Evolutionary conservation across 2,797 vertebrate genomes (phyloP).

Genomic region (Smutsia temminckii): DNA sequence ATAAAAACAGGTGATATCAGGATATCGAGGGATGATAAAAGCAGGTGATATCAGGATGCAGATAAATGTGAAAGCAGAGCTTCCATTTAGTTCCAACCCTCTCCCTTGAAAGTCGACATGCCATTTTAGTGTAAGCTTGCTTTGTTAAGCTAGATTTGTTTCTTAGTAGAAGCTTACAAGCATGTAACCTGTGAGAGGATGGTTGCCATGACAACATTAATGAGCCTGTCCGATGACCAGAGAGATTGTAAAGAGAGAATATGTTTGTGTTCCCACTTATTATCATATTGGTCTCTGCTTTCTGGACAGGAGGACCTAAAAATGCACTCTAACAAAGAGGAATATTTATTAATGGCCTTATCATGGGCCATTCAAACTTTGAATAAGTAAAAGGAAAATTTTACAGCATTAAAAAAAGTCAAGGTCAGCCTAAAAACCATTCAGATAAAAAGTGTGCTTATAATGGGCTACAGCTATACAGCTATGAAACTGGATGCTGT

Average conservation of each 20-base stretch:
- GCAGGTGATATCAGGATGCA: neutral
- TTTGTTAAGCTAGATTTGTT: conserved; percentile 80
- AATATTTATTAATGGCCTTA: conserved; percentile 67
- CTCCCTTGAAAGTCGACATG: conserved; percentile 60
- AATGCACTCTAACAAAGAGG: conserved; percentile 37
- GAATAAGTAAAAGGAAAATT: conserved; percentile 50
- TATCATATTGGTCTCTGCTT: conserved; percentile 65
- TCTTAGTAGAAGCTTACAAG: conserved; percentile 73
- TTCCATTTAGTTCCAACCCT: neutral
- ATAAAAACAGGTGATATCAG: too few species aligned
- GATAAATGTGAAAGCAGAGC: conserved; percentile 25
- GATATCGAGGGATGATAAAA: neutral
- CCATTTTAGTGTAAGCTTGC: conserved; percentile 70
- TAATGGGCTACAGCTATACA: neutral
- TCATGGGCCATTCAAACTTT: conserved; percentile 63
- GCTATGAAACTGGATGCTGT: neutral
- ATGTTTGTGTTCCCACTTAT: conserved; percentile 66
- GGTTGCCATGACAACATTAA: conserved; percentile 81
- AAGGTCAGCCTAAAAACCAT: conserved; percentile 40
- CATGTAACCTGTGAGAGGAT: conserved; percentile 76
- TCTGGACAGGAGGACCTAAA: conserved; percentile 59
- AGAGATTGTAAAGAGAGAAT: conserved; percentile 70
- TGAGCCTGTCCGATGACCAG: conserved; percentile 79
- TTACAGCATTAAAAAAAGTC: conserved; percentile 22
- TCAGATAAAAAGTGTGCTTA: conserved; percentile 53